phyloP scores from a whole-genome alignment of 37 sponge, comb jelly and placozoan genomes.

The Mnemiopsis leidyi region DNA sequence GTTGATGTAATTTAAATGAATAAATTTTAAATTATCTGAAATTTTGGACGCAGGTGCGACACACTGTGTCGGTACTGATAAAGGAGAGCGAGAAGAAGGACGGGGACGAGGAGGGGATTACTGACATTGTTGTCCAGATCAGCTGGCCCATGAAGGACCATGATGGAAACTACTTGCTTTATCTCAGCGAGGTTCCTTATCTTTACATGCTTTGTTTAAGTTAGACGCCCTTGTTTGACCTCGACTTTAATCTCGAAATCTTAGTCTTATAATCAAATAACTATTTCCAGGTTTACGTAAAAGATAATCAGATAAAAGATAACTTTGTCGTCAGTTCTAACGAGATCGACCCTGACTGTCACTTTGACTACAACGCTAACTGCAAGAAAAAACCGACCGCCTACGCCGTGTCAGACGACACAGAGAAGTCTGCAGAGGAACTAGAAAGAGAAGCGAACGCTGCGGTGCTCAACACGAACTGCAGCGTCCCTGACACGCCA shows the following conservation, averaged over 20 bases:
- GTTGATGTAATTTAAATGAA: neutral
- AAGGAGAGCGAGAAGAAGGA: constrained; percentile 9
- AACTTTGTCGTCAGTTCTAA: neutral
- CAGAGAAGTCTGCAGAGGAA: neutral
- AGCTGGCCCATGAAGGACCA: constrained; percentile 29
- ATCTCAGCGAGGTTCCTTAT: constrained; percentile 65
- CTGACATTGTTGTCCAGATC: constrained; percentile 35
- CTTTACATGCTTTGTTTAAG: too few species aligned
- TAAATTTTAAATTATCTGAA: neutral
- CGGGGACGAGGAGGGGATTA: constrained; percentile 3
- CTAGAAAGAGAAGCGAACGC: neutral
- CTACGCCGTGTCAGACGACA: neutral
- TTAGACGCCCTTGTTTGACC: too few species aligned
- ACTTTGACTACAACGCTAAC: constrained; percentile 17
- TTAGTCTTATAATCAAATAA: neutral
- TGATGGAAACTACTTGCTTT: constrained; percentile 39
- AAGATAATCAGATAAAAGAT: constrained; percentile 62
- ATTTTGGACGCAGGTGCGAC: constrained; percentile 37
- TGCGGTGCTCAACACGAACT: constrained; percentile 45
- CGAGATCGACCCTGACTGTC: constrained; percentile 42
- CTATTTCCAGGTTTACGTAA: constrained; percentile 26
- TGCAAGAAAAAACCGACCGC: neutral
- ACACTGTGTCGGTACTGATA: constrained; percentile 55
- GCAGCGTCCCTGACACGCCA: neutral
- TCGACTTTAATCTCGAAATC: too few species aligned